A percentile compares a stretch with the other conserved stretches of the same genome.
Conservation (phyloP, 2,888 invertebrate genomes). For the Hemistola chrysoprasaria region DNA sequence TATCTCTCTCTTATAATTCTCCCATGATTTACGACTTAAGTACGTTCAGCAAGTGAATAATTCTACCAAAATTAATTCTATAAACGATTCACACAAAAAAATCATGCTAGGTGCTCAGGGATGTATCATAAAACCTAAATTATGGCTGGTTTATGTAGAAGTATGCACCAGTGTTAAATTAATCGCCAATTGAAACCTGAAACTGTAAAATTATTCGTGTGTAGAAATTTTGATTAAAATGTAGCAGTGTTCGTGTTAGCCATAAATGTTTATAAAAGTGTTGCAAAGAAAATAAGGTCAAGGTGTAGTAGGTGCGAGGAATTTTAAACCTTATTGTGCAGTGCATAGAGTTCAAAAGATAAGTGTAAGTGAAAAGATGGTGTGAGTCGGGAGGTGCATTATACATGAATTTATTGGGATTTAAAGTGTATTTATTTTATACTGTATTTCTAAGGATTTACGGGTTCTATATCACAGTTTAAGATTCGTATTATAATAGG, state of each 20-base stretch:
- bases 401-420: conserved; percentile 13
- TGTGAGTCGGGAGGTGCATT: conserved; percentile 44
- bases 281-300: conserved; percentile 55
- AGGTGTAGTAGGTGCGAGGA: conserved; percentile 70
- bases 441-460: conserved; percentile 6
- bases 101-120: conserved; percentile 71
- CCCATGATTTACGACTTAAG: no score
- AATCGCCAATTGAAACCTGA: conserved; percentile 50
- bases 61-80: conserved; percentile 25
- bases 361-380: conserved; percentile 58
- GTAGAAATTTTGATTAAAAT: conserved; percentile 47
- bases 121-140: conserved; percentile 50
- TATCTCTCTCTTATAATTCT: no score
- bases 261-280: conserved; percentile 59
- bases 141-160: conserved; percentile 81
- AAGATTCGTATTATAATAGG: not conserved
- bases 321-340: conserved; percentile 73
- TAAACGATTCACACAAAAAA: conserved; percentile 50
- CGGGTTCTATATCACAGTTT: conserved; percentile 6
- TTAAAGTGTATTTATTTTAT: conserved; percentile 12
- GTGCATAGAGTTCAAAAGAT: conserved; percentile 73
- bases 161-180: conserved; percentile 76
- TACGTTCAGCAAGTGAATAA: not conserved
- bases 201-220: conserved; percentile 41
- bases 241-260: conserved; percentile 54